A percentile compares a stretch with the other conserved stretches of the same genome.
Evolutionary conservation across 2,797 vertebrate species (phyloP).

Genomic region (Alectoris magna): DNA sequence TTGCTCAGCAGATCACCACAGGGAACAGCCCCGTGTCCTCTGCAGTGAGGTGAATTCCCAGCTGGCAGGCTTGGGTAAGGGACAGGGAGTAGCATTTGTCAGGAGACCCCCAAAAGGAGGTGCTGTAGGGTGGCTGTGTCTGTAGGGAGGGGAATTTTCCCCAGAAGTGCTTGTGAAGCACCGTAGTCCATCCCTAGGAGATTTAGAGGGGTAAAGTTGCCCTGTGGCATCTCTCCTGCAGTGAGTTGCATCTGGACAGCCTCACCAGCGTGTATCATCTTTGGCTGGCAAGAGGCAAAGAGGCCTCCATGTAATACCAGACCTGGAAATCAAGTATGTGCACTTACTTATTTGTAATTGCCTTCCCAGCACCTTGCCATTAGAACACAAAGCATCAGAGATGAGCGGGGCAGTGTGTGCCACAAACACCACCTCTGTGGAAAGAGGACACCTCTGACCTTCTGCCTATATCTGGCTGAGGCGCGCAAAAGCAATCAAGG

Average conservation of each 20-base stretch:
- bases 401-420: rapidly evolving
- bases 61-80: background rate
- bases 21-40: background rate
- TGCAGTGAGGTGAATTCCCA: background rate
- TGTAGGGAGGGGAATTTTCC: rapidly evolving
- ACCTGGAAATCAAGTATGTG: background rate
- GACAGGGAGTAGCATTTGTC: background rate
- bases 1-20: background rate
- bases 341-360: background rate
- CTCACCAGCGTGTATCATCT: background rate
- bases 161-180: background rate
- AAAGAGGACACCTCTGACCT: background rate
- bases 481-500: rapidly evolving
- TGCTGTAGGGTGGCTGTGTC: background rate
- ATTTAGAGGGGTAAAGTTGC: background rate
- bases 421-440: background rate
- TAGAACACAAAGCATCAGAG: background rate
- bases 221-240: background rate
- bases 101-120: background rate
- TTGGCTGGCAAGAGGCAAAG: background rate
- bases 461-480: background rate
- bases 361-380: background rate
- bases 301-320: background rate
- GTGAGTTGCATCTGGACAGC: background rate
- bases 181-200: background rate